Percentiles rank a stretch among this genome's conserved stretches.
Evolutionary conservation across 2,888 invertebrate genomes (phyloP).

Genomic region (Acronicta alni): DNA sequence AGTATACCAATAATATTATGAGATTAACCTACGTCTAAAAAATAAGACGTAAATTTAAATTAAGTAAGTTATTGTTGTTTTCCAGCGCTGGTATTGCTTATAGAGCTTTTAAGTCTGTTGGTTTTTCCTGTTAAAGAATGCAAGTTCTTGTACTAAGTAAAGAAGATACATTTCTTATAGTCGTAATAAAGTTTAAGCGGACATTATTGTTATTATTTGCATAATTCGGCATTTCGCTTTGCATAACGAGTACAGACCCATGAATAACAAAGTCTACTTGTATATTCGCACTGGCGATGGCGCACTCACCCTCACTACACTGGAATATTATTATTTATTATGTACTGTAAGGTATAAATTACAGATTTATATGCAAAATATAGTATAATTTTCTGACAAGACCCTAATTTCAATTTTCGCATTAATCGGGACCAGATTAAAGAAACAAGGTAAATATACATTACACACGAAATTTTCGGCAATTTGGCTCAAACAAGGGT

Average conservation of each 20-base stretch:
- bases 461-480: conserved; percentile 26
- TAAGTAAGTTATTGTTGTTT: background rate
- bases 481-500: conserved; percentile 29
- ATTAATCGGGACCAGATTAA: conserved; percentile 23
- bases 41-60: no score
- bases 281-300: conserved; percentile 66
- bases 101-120: background rate
- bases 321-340: conserved; percentile 44
- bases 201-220: conserved; percentile 77
- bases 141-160: conserved; percentile 47
- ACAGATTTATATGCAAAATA: conserved; percentile 35
- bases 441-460: conserved; percentile 26
- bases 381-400: conserved; percentile 20
- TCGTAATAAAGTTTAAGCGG: conserved; percentile 69
- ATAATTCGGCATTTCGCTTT: conserved; percentile 79
- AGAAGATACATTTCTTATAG: conserved; percentile 62
- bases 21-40: no score
- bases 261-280: conserved; percentile 70
- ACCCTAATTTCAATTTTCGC: conserved; percentile 31
- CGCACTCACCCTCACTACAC: conserved; percentile 58
- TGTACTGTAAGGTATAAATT: conserved; percentile 29
- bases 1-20: no score
- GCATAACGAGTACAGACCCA: conserved; percentile 74
- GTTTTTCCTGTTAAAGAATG: background rate
- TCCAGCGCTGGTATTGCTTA: background rate